Percentiles rank a stretch among this genome's conserved stretches.
These are phyloP conservation scores for Toxotes jaculatrix DNA, from an alignment of 2,113 vertebrate species.

Conservation along the genomic window DNA sequence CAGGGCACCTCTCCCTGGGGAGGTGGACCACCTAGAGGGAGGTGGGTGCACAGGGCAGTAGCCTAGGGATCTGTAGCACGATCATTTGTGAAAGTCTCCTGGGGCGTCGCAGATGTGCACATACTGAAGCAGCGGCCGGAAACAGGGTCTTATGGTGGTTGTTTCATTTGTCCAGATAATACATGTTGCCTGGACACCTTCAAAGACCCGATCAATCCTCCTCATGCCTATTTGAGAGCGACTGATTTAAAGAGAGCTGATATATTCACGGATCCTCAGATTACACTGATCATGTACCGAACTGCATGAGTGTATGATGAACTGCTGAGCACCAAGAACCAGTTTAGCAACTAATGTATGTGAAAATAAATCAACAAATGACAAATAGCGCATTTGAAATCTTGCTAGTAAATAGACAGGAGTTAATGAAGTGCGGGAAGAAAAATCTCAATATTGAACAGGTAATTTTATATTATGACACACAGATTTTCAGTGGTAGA, in stretches of 20 bases:
- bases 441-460: background rate
- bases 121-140: conserved; percentile 17
- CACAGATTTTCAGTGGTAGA: background rate
- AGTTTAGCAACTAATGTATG: background rate
- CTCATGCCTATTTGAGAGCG: background rate
- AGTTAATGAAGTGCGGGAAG: background rate
- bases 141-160: conserved; percentile 4
- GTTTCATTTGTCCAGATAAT: conserved; percentile 10
- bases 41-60: conserved; percentile 30
- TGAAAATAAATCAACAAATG: background rate
- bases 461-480: background rate
- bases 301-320: conserved; percentile 11
- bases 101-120: conserved; percentile 47
- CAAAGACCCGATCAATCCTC: conserved; percentile 24
- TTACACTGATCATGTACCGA: conserved; percentile 34
- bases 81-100: conserved; percentile 55
- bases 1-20: conserved; percentile 38
- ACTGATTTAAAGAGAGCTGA: conserved; percentile 29
- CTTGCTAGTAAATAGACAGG: background rate
- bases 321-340: background rate
- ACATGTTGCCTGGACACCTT: conserved; percentile 39
- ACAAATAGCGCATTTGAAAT: background rate
- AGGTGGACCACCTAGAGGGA: conserved; percentile 38
- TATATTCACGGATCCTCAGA: conserved; percentile 15
- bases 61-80: conserved; percentile 31